Conservation (phyloP, 2,113 vertebrate genomes). For the Typhlomys cinereus region DNA sequence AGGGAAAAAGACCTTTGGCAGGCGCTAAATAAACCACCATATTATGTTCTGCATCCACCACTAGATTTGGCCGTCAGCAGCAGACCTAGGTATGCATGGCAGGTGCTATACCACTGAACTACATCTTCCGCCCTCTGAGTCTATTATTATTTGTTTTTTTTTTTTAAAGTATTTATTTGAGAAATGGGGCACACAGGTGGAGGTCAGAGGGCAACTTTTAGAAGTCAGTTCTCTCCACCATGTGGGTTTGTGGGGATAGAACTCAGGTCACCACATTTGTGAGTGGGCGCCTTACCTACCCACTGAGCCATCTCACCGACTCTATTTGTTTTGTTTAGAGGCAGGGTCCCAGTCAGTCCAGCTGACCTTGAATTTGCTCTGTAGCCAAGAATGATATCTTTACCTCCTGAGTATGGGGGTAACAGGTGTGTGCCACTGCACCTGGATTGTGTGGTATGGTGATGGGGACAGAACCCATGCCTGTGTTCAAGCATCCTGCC, state of each 20-base stretch:
- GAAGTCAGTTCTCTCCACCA: no score
- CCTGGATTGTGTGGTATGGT: no score
- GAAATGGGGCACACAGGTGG: no score
- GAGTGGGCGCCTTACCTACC: background rate
- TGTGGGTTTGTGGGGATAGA: no score
- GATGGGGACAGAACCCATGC: background rate
- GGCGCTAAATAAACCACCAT: background rate
- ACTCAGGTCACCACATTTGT: no score
- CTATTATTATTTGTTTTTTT: background rate
- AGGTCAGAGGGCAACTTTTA: no score
- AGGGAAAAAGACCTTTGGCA: background rate
- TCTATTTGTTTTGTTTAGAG: background rate
- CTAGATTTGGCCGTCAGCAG: background rate
- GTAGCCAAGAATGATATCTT: background rate
- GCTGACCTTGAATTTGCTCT: background rate
- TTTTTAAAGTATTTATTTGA: background rate
- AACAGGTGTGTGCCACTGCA: no score
- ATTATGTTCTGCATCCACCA: no score
- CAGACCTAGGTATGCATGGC: background rate
- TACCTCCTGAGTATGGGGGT: background rate
- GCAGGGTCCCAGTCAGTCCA: background rate
- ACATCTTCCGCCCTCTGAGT: background rate
- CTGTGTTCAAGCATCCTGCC: background rate
- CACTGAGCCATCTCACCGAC: background rate
- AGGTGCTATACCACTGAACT: background rate